phyloP scores from a whole-genome alignment of 2,888 invertebrate species.

The Heteromurus nitidus region DNA sequence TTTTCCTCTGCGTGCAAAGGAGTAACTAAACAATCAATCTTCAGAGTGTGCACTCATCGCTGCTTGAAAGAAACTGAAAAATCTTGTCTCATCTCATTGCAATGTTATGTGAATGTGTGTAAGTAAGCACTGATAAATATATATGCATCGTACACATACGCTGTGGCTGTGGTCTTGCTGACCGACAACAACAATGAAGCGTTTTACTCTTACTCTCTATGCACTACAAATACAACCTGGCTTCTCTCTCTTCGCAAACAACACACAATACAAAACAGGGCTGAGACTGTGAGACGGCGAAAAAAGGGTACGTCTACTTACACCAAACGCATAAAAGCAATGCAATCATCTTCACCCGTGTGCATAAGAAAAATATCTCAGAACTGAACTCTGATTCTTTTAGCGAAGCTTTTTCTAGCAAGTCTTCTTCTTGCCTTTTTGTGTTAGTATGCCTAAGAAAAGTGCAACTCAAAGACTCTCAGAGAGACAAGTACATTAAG shows the following conservation, averaged over 20 bases:
- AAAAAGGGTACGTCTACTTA: constrained; percentile 7
- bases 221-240: too few species aligned
- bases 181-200: constrained; percentile 53
- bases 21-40: constrained; percentile 30
- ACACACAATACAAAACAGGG: not conserved
- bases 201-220: constrained; percentile 40
- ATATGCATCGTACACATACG: constrained; percentile 11
- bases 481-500: too few species aligned
- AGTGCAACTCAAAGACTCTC: too few species aligned
- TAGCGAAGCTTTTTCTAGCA: too few species aligned
- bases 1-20: constrained; percentile 51
- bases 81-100: constrained; percentile 17
- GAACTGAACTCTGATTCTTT: too few species aligned
- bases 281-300: constrained; percentile 8
- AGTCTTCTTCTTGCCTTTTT: too few species aligned
- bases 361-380: too few species aligned
- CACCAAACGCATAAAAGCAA: not conserved
- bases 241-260: too few species aligned
- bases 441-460: too few species aligned
- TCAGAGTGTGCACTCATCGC: not conserved
- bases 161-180: constrained; percentile 35
- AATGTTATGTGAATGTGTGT: not conserved
- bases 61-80: constrained; percentile 47
- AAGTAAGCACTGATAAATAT: constrained; percentile 12
- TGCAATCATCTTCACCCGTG: too few species aligned